Percentiles rank a stretch among this genome's conserved stretches.
Conservation (phyloP, 2,797 vertebrate genomes). For the Syngnathus acus region DNA sequence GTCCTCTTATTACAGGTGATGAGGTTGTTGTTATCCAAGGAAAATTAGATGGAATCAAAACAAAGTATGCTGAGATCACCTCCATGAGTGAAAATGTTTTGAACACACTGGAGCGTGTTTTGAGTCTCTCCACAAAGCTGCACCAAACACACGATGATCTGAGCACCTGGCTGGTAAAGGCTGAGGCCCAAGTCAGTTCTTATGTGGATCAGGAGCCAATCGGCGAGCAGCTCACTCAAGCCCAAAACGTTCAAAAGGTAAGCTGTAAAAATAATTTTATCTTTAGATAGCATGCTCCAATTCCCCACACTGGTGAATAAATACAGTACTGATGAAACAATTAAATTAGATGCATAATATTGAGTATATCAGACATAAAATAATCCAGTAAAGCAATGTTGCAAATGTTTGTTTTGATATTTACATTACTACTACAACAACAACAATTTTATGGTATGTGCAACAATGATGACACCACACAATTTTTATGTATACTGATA, state of each 20-base stretch:
- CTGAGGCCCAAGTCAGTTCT: conserved; percentile 74
- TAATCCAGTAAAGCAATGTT: too few relatives aligned
- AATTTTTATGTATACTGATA: neutral
- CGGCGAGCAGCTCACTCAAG: conserved; percentile 73
- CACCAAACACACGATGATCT: conserved; percentile 76
- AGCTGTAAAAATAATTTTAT: conserved; percentile 5
- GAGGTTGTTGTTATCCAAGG: conserved; percentile 95
- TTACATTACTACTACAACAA: too few relatives aligned
- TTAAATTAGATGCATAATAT: too few relatives aligned
- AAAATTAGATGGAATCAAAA: conserved; percentile 93
- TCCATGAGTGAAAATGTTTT: conserved; percentile 77
- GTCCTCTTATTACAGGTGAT: conserved; percentile 73
- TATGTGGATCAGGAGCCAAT: conserved; percentile 71
- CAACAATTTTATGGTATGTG: neutral
- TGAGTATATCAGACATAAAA: too few relatives aligned
- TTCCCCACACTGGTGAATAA: too few relatives aligned
- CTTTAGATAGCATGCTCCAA: too few relatives aligned
- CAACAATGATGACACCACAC: too few relatives aligned
- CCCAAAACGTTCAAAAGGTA: conserved; percentile 86
- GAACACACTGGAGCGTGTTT: conserved; percentile 80
- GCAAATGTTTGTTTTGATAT: too few relatives aligned
- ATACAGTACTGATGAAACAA: too few relatives aligned
- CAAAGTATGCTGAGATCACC: conserved; percentile 85
- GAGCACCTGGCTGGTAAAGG: conserved; percentile 78
- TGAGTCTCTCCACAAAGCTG: conserved; percentile 76